Percentiles rank a stretch among this genome's conserved stretches.
Conservation (phyloP, 1,140 invertebrate species). For the Drosophila kohkoa region DNA sequence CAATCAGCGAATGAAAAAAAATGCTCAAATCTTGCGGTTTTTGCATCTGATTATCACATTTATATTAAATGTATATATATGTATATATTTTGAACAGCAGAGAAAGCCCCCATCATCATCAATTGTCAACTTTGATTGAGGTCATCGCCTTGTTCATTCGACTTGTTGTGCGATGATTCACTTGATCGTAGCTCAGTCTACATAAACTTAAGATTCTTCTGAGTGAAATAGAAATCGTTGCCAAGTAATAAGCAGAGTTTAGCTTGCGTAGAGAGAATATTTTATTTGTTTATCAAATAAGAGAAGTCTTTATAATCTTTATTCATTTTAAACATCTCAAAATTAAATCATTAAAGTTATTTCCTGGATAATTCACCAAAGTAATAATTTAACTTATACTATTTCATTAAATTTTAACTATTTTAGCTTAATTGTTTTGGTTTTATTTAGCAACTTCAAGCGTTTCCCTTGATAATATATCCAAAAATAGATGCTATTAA, state of each 20-base stretch:
- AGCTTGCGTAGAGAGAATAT: not conserved
- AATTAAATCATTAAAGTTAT: too few relatives aligned
- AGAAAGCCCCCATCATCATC: constrained; percentile 44
- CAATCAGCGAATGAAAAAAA: constrained; percentile 18
- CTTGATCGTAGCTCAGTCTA: constrained; percentile 4
- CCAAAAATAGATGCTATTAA: constrained; percentile 3
- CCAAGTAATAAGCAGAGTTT: not conserved
- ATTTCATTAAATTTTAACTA: not conserved
- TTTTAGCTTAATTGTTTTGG: not conserved
- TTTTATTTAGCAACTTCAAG: not conserved
- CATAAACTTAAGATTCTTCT: constrained; percentile 11
- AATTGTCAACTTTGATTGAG: constrained; percentile 45
- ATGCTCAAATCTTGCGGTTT: constrained; percentile 29
- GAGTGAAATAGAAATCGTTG: not conserved
- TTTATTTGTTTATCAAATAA: too few relatives aligned
- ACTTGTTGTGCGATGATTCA: constrained; percentile 22
- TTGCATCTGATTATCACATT: constrained; percentile 33
- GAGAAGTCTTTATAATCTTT: too few relatives aligned
- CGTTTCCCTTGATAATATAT: not conserved
- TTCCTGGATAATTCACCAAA: not conserved
- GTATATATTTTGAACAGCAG: constrained; percentile 7
- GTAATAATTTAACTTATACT: not conserved
- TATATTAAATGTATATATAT: not conserved
- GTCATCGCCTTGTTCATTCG: constrained; percentile 40
- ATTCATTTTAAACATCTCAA: too few relatives aligned